These are phyloP conservation scores for Galeopsomyia nigrocyanea DNA, from an alignment of 2,888 invertebrate species.

Conservation along the genomic window DNA sequence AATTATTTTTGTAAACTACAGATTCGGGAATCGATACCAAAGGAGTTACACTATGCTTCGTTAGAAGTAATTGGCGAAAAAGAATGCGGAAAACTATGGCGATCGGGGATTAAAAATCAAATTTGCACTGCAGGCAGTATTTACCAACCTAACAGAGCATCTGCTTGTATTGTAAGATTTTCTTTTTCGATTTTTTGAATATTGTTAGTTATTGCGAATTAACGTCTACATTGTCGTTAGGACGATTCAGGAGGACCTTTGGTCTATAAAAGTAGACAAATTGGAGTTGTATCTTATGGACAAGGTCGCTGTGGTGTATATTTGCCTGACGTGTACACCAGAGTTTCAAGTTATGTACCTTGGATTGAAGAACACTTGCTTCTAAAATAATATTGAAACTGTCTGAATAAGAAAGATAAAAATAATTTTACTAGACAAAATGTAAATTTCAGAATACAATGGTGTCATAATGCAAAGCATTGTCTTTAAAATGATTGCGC, in stretches of 20 bases:
- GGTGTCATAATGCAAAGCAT: too few species aligned
- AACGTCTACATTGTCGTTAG: neutral
- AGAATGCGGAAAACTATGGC: slow-evolving; percentile 1
- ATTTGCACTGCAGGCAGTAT: neutral
- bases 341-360: slow-evolving; percentile 12
- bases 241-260: slow-evolving; percentile 31
- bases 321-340: slow-evolving; percentile 1
- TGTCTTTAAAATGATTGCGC: too few species aligned
- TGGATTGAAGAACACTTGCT: slow-evolving; percentile 25
- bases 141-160: neutral
- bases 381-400: too few species aligned
- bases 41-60: neutral
- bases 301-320: slow-evolving; percentile 4
- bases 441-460: too few species aligned
- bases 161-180: slow-evolving; percentile 7
- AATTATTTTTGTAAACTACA: too few species aligned
- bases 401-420: too few species aligned
- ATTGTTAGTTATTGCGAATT: neutral
- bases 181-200: neutral
- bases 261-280: neutral
- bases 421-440: too few species aligned
- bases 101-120: neutral
- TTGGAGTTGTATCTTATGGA: slow-evolving; percentile 25
- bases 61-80: neutral
- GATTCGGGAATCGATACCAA: too few species aligned